Base-by-base conservation (phyloP, 1,140 invertebrate genomes). In the Chelonus insularis region DNA sequence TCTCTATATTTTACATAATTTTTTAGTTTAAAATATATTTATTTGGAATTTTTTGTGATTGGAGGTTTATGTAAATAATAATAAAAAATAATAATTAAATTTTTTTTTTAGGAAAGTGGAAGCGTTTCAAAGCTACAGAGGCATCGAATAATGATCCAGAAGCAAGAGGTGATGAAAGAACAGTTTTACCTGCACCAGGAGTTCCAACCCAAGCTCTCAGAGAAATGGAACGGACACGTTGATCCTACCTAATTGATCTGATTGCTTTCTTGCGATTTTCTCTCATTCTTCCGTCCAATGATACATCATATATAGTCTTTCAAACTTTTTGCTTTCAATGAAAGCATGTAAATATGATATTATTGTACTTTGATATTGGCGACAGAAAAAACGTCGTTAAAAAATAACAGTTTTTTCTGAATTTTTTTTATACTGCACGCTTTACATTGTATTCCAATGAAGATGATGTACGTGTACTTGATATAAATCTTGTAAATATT, bases 61-160 rank as follows among this genome's bases (percentile, higher is more conserved):
- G 9, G 6, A 11, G 11, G 11, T 14, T 45, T 52, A 52, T 45
- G 39, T 1, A 43, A 45, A 56, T 54, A 36, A 54, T 39, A 21
- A 47, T 59, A 21, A 45, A 9, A 59, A 9, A 23, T 43, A 20
- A 4, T 50, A 29, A 14, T 37, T 5, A 54, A 57, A 48, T 50
- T 60, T 20, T 1, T 34, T 69, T 37, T 16, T 23, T 39, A 82
- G 79, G 74, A 57, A 82, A 81, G 39, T 81, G 79, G 62, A 82
- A 81, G 54, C 72, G 80, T 23, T 77, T 75, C 63, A 75, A 72
- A 57, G 70, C 70, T 54, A 76, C 79, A 8, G 80, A 81, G 52
- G 76, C 78, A 2, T 70, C 65, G n/a, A 72, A 48, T 37, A 69
- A 62, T 39, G 79, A 82, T 43, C 68, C 68, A 0, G 78, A 81